A percentile compares a stretch with the other conserved stretches of the same genome.
phyloP scores from a whole-genome alignment of 2,888 invertebrate species.

The Timema cristinae region DNA sequence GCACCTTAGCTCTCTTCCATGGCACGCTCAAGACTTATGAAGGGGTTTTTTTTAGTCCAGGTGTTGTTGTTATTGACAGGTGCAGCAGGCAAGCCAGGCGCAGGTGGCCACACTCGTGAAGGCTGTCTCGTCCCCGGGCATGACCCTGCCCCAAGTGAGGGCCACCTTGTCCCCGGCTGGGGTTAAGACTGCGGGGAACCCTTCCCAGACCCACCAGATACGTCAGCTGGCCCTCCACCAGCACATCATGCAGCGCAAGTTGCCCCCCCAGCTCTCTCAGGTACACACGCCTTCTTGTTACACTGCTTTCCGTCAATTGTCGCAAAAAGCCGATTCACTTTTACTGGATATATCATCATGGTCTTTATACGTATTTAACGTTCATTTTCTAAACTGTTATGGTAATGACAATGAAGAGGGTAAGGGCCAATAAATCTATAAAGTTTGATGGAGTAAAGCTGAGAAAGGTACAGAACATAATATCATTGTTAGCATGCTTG shows the following conservation, averaged over 20 bases:
- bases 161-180: conserved; percentile 47
- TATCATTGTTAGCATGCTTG: no score
- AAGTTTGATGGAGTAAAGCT: no score
- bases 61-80: conserved; percentile 33
- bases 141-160: conserved; percentile 53
- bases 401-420: no score
- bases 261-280: conserved; percentile 55
- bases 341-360: no score
- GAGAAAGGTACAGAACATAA: no score
- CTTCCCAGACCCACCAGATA: conserved; percentile 60
- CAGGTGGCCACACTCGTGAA: conserved; percentile 63
- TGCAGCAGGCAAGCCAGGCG: conserved; percentile 50
- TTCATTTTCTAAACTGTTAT: no score
- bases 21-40: no score
- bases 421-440: no score
- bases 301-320: no score
- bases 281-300: conserved; percentile 33
- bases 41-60: no score
- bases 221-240: conserved; percentile 59
- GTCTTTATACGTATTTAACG: no score
- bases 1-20: background rate
- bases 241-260: conserved; percentile 50
- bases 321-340: no score
- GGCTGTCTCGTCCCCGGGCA: conserved; percentile 47
- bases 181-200: conserved; percentile 50